phyloP scores from a whole-genome alignment of 2,113 vertebrate species.

The Alligator mississippiensis region DNA sequence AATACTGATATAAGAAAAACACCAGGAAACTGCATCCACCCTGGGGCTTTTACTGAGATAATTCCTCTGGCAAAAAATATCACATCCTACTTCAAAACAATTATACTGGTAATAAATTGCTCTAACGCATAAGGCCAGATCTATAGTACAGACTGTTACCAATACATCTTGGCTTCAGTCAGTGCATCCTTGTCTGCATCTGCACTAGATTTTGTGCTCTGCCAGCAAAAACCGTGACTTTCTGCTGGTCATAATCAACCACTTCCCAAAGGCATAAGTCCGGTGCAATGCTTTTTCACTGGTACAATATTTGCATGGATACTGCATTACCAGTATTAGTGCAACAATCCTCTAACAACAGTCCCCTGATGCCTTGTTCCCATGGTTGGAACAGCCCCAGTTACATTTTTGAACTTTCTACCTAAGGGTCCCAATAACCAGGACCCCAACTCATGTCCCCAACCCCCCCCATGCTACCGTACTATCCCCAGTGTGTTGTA shows the following conservation, averaged over 20 bases:
- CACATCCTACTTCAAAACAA: background rate
- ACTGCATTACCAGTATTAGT: accelerated
- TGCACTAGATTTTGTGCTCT: background rate
- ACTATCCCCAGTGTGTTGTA: background rate
- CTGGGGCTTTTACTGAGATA: constrained; percentile 36
- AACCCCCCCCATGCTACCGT: background rate
- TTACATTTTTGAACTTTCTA: background rate
- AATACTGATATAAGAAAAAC: too few species aligned
- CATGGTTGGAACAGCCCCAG: background rate
- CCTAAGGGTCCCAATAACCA: background rate
- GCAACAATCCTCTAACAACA: accelerated
- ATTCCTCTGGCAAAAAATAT: background rate
- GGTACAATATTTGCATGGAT: accelerated
- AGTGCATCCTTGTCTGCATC: background rate
- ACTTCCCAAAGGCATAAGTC: background rate
- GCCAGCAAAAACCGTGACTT: background rate
- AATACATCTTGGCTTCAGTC: background rate
- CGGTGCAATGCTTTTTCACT: accelerated
- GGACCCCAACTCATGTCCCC: background rate
- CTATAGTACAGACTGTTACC: background rate
- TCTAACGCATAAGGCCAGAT: background rate
- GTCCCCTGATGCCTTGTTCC: background rate
- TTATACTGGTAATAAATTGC: background rate
- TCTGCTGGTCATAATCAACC: background rate
- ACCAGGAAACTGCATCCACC: background rate